A percentile compares a stretch with the other conserved stretches of the same genome.
phyloP scores from a whole-genome alignment of 2,113 vertebrate species.

The Datnioides undecimradiatus region DNA sequence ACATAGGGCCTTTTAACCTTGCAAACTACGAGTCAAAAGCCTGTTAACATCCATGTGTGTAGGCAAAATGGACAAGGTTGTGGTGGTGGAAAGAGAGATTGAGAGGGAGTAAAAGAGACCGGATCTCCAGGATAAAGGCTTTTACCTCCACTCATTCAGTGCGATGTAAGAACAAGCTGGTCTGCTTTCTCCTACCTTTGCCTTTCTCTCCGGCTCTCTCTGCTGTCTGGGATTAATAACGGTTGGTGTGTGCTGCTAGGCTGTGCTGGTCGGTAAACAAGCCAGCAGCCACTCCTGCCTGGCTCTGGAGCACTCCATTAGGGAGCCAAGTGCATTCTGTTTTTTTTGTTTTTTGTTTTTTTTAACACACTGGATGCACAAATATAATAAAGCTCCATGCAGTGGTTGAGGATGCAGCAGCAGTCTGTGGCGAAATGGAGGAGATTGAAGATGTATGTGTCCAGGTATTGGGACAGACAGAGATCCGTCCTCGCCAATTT shows the following conservation, averaged over 20 bases:
- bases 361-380: constrained; percentile 79
- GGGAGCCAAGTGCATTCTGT: constrained; percentile 68
- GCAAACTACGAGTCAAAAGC: constrained; percentile 31
- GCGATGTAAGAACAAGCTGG: constrained; percentile 53
- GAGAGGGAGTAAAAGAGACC: constrained; percentile 22
- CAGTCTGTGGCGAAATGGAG: constrained; percentile 71
- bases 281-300: constrained; percentile 59
- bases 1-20: constrained; percentile 26
- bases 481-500: constrained; percentile 72
- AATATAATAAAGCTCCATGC: constrained; percentile 80
- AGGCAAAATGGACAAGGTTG: background rate
- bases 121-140: constrained; percentile 27
- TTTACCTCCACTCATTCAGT: constrained; percentile 41
- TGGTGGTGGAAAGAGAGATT: constrained; percentile 2
- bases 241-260: constrained; percentile 35
- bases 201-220: constrained; percentile 4
- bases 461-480: constrained; percentile 77
- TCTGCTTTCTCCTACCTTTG: constrained; percentile 36
- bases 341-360: constrained; percentile 31
- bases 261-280: constrained; percentile 65
- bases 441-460: constrained; percentile 80
- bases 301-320: constrained; percentile 76
- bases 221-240: constrained; percentile 59
- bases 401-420: constrained; percentile 61
- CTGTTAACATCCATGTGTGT: constrained; percentile 39